Conservation (phyloP, 2,888 invertebrate species). For the Tromatobia lineatoria region DNA sequence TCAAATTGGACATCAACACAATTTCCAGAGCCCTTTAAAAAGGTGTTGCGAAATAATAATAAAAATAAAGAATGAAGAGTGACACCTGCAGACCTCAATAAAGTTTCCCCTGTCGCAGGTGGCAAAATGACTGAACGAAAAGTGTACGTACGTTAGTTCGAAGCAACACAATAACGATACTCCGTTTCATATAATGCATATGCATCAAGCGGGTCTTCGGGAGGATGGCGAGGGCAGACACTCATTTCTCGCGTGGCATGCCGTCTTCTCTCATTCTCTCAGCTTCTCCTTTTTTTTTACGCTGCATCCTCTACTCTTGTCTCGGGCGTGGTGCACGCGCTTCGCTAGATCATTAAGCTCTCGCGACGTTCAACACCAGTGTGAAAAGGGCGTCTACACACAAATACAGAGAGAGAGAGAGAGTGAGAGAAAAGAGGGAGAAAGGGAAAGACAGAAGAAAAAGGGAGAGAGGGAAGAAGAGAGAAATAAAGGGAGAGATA, state of each 20-base stretch:
- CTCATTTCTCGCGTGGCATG: slow-evolving; percentile 46
- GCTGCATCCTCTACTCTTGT: slow-evolving; percentile 34
- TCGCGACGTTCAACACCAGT: slow-evolving; percentile 43
- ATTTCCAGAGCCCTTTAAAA: neutral
- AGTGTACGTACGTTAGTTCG: neutral
- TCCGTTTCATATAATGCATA: slow-evolving; percentile 53
- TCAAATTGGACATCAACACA: neutral
- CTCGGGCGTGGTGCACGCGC: slow-evolving; percentile 40
- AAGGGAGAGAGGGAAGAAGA: neutral
- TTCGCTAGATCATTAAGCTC: slow-evolving; percentile 53
- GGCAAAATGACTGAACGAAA: slow-evolving; percentile 19
- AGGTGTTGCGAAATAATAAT: neutral
- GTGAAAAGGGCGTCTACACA: neutral
- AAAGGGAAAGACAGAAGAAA: neutral
- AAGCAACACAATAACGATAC: slow-evolving; percentile 41
- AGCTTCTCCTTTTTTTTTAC: slow-evolving; percentile 19
- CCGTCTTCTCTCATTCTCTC: slow-evolving; percentile 39
- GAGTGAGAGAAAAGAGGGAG: slow-evolving; percentile 3
- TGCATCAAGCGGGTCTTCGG: slow-evolving; percentile 6
- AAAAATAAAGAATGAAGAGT: slow-evolving; percentile 5
- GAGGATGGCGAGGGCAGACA: slow-evolving; percentile 21
- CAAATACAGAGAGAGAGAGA: neutral
- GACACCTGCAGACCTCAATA: neutral
- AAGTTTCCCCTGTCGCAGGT: neutral
- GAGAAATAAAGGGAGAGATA: neutral